These are phyloP conservation scores for Cacoxenus indagator DNA, from an alignment of 2,888 invertebrate species.

Conservation along the genomic window DNA sequence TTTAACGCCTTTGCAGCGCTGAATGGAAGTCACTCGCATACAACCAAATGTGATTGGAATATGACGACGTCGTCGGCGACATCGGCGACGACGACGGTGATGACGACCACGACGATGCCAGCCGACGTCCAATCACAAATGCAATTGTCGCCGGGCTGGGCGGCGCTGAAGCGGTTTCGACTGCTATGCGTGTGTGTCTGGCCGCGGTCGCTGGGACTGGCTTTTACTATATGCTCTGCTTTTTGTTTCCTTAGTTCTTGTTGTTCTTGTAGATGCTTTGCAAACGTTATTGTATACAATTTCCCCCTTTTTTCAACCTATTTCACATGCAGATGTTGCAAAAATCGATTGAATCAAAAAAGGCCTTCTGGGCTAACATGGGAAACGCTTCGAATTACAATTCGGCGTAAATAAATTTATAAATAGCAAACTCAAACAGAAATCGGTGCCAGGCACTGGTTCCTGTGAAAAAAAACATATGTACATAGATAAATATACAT, in stretches of 20 bases:
- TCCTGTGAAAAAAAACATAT: no score
- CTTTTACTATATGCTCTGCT: neutral
- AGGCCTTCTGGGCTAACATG: neutral
- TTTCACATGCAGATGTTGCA: neutral
- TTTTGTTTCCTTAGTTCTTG: neutral
- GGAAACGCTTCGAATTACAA: neutral
- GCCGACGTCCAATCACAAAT: no score
- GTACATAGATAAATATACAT: no score
- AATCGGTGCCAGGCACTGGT: no score
- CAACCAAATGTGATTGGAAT: neutral
- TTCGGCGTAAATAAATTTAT: neutral
- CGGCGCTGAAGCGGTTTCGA: neutral
- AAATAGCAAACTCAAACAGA: no score
- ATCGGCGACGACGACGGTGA: neutral
- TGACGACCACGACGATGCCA: no score
- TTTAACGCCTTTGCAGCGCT: conserved; percentile 56
- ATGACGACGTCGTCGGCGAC: neutral
- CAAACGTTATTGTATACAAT: neutral
- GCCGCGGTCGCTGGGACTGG: neutral
- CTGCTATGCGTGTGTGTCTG: neutral
- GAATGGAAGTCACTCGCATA: conserved; percentile 47
- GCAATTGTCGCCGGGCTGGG: no score
- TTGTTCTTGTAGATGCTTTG: no score
- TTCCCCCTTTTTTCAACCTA: neutral
- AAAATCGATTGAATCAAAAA: neutral